Conservation (phyloP, 2,888 invertebrate genomes). For the Scaptomyza cyrtandrae region DNA sequence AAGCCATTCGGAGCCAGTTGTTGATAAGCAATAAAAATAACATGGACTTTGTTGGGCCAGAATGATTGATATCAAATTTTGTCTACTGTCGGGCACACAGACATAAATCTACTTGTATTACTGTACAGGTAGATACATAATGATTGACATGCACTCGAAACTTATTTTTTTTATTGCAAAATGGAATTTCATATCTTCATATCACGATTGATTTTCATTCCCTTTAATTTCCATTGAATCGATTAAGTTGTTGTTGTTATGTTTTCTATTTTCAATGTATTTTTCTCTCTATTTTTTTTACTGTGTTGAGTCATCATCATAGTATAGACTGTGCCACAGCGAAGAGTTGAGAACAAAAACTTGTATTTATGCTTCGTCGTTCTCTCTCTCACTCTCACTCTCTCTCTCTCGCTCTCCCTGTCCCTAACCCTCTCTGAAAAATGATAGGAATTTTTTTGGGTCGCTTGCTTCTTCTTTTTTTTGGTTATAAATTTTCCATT, state of each 20-base stretch:
- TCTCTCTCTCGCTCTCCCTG: neutral
- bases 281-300: conserved; percentile 5
- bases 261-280: conserved; percentile 13
- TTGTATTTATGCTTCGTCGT: neutral
- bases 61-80: conserved; percentile 42
- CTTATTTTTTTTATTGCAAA: conserved; percentile 27
- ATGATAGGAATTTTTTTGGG: conserved; percentile 20
- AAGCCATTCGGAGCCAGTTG: conserved; percentile 14
- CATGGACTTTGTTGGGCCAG: conserved; percentile 31
- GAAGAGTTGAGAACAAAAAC: conserved; percentile 4
- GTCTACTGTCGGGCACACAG: conserved; percentile 20
- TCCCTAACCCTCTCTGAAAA: conserved; percentile 4
- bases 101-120: neutral
- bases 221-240: conserved; percentile 40
- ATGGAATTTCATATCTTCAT: conserved; percentile 36
- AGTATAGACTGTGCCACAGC: neutral
- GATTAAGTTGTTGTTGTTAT: conserved; percentile 32
- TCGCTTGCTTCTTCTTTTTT: neutral
- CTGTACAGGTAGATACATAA: neutral
- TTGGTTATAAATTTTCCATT: conserved; percentile 47
- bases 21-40: conserved; percentile 52
- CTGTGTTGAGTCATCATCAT: conserved; percentile 36
- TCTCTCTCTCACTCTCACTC: neutral
- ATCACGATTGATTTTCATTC: conserved; percentile 37
- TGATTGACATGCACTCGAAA: neutral